Base-by-base conservation (phyloP, 2,888 invertebrate species). In the Tachystola acroxantha region DNA sequence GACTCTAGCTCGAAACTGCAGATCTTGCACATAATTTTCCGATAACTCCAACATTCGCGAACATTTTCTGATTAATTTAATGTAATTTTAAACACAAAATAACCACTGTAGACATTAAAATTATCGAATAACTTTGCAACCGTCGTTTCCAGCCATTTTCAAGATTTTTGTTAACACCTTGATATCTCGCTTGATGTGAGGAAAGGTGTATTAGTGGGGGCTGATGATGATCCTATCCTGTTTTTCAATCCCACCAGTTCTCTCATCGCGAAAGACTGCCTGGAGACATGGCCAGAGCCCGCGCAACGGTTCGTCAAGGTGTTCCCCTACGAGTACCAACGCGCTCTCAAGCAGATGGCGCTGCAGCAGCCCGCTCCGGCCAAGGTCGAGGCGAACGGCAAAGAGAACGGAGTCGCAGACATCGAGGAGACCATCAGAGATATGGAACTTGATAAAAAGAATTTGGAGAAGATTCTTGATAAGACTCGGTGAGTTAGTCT, bases 311-410 rank as follows among this genome's bases (percentile, higher is more conserved):
- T 99, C 70, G 90, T 97, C 36, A 99, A 99, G 88, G 96, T 99
- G 31, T 99, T 99, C 89, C 99, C 99, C 0, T 94, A 94, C 62
- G 99, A 99, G 65, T 99, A 98, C 82, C 97, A 98, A 65, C 89
- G 94, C 45, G 98, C 95, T 1, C 81, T 99, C 12, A 91, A 93
- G 49, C 92, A 92, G 48, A 64, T 94, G 60, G 88, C 89, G 16
- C 28, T 61, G 7, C 85, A 10, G 7, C 22, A 35, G 14, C 60
- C 64, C 0, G 11, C 55, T 0, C 45, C 58, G 1, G 51, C 71
- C 1, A 71, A 62, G 24, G 45, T 59, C 0, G 72, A 74, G 12
- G 42, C 67, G 7, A 80, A 81, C 28, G 80, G 77, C 26, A 73
- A 62, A n/a, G 64, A 74, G 39, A 72, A 80, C 22, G 88, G 89